Evolutionary conservation across 2,113 vertebrate genomes (phyloP).

Genomic region (Rousettus leschenaultii): DNA sequence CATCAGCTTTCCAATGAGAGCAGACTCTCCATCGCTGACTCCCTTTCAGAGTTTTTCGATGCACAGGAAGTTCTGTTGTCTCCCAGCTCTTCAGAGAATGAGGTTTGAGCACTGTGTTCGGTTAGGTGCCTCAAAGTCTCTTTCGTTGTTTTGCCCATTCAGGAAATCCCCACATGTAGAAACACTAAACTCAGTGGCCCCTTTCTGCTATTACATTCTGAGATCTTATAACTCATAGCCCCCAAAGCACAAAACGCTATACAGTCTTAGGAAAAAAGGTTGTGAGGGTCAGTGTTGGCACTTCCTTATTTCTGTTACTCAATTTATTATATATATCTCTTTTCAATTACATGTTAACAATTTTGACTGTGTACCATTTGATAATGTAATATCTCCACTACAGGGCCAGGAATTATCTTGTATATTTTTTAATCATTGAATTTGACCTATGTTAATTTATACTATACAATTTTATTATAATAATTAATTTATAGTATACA

Average conservation of each 20-base stretch:
- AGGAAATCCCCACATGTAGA: not conserved
- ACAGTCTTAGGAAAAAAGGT: not conserved
- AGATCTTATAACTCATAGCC: not conserved
- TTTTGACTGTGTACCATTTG: not conserved
- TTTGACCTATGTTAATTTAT: not conserved
- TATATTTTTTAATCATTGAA: not conserved
- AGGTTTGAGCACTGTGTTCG: slow-evolving; percentile 83
- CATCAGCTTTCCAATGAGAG: slow-evolving; percentile 97
- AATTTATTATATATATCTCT: not conserved
- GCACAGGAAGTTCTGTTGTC: slow-evolving; percentile 96
- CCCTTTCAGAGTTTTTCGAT: slow-evolving; percentile 96
- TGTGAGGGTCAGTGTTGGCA: not conserved
- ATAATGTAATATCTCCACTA: not conserved
- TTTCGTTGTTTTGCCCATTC: not conserved
- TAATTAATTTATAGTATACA: not conserved
- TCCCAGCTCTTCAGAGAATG: slow-evolving; percentile 98
- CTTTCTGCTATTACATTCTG: not conserved
- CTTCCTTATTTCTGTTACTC: not conserved
- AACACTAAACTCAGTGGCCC: not conserved
- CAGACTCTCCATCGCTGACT: slow-evolving; percentile 93
- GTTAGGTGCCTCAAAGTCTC: not conserved
- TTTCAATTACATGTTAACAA: not conserved
- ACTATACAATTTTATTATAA: not conserved
- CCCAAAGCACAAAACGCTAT: not conserved
- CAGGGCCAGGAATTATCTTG: not conserved